Base-by-base conservation (phyloP, 2,888 invertebrate genomes). In the Laothoe populi region DNA sequence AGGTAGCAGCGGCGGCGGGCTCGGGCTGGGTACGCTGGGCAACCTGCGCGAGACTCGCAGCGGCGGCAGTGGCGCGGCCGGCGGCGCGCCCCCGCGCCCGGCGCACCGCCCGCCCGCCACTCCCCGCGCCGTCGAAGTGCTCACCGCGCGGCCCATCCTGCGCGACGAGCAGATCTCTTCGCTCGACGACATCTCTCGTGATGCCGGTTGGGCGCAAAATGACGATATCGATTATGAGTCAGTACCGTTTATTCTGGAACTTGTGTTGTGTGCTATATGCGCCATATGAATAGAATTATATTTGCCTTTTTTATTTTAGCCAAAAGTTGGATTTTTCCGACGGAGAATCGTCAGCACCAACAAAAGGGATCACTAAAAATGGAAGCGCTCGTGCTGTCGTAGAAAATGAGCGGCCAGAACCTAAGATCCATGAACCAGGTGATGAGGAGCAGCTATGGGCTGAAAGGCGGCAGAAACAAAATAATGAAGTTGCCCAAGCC, bases 311-410 rank as follows among this genome's bases (percentile, higher is more conserved):
- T 19, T 0, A 23, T 89, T 86, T 63, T 88, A 96, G 96, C 93
- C 97, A 98, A 92, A 98, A 98, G 88, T 90, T 99, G 82, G 96
- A 97, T 71, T 99, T 98, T 89, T 98, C 98, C 81, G 98, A 99
- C 89, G 98, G 98, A 77, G 98, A 98, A 73, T 84, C 91, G 16
- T 85, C 88, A 31, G 83, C 83, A 63, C 84, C 88, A 16, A 83
- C 74, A 65, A 86, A 90, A 76, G 81, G 81, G 58, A 81, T 69
- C 66, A 72, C 84, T 69, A 81, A 88, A 74, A 83, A 80, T 69
- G 84, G 74, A 68, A 84, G 74, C 64, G 82, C 80, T 71, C 83
- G 91, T 68, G 77, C 79, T 65, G 84, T 71, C 75, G 78, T 82
- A 64, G 90, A 88, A 63, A 81, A 67, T 61, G 93, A 87, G 70